phyloP scores from a whole-genome alignment of 2,113 vertebrate genomes.

The Oxygymnocypris stewartii region DNA sequence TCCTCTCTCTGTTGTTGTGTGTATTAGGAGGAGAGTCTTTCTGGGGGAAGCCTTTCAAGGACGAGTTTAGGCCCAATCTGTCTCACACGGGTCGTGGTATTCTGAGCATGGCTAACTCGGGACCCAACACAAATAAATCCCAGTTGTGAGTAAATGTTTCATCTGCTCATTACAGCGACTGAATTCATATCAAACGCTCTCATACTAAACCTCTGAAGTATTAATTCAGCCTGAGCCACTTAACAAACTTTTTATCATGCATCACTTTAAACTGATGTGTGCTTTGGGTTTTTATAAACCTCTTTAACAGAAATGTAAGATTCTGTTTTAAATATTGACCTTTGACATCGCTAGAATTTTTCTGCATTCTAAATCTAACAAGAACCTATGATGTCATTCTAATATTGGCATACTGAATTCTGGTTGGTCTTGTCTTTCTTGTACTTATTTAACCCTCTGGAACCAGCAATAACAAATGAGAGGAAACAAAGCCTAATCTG shows the following conservation, averaged over 20 bases:
- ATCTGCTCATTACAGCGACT: background rate
- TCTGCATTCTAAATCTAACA: background rate
- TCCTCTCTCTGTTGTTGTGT: background rate
- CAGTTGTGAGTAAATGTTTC: slow-evolving; percentile 88
- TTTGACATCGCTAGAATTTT: background rate
- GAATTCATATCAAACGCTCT: background rate
- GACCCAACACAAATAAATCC: slow-evolving; percentile 97
- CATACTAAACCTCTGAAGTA: background rate
- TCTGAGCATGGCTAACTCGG: slow-evolving; percentile 97
- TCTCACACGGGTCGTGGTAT: slow-evolving; percentile 91
- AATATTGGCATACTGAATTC: background rate
- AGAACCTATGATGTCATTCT: background rate
- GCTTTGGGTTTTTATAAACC: background rate
- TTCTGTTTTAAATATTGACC: background rate
- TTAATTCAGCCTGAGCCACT: background rate
- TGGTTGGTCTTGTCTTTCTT: background rate
- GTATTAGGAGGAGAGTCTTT: slow-evolving; percentile 87
- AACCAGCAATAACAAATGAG: background rate
- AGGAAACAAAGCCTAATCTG: background rate
- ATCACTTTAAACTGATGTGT: background rate
- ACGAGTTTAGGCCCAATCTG: slow-evolving; percentile 92
- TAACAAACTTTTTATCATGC: background rate
- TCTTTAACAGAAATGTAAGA: background rate
- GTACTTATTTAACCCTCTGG: background rate
- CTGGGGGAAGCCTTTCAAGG: slow-evolving; percentile 93